Evolutionary conservation across 2,888 invertebrate genomes (phyloP).

Genomic region (Oscheius sp.): DNA sequence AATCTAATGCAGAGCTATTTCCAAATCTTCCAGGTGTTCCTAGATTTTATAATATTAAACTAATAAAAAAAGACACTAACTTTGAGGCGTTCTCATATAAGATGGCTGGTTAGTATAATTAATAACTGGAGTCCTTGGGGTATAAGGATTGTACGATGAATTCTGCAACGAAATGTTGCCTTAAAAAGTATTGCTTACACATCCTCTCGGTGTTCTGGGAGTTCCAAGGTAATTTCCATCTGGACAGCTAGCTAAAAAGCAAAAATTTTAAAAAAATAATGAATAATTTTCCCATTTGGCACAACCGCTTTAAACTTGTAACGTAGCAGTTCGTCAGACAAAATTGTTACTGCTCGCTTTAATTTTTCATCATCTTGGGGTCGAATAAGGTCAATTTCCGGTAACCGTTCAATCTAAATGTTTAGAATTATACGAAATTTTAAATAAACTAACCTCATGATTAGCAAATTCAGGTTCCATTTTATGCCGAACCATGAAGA

Average conservation of each 20-base stretch:
- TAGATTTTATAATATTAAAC: neutral
- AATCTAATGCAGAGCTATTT: neutral
- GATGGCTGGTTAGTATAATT: neutral
- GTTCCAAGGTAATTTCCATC: neutral
- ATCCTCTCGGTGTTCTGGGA: neutral
- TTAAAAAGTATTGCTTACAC: neutral
- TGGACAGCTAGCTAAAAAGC: neutral
- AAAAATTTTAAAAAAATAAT: too few species aligned
- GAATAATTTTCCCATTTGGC: neutral
- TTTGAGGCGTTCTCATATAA: neutral
- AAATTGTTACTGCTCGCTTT: neutral
- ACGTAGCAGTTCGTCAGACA: neutral
- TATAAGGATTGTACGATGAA: neutral
- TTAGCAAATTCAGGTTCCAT: neutral
- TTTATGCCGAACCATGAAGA: constrained; percentile 19
- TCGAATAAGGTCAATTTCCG: neutral
- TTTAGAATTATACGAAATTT: neutral
- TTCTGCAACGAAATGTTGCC: neutral
- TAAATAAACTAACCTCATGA: neutral
- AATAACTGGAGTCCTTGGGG: neutral
- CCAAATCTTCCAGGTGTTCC: neutral
- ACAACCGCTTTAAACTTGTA: neutral
- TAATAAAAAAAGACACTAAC: neutral
- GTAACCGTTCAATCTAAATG: neutral
- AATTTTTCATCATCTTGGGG: neutral